Percentiles rank a stretch among this genome's conserved stretches.
These are phyloP conservation scores for Microhierax caerulescens DNA, from an alignment of 2,797 vertebrate species.

Conservation along the genomic window DNA sequence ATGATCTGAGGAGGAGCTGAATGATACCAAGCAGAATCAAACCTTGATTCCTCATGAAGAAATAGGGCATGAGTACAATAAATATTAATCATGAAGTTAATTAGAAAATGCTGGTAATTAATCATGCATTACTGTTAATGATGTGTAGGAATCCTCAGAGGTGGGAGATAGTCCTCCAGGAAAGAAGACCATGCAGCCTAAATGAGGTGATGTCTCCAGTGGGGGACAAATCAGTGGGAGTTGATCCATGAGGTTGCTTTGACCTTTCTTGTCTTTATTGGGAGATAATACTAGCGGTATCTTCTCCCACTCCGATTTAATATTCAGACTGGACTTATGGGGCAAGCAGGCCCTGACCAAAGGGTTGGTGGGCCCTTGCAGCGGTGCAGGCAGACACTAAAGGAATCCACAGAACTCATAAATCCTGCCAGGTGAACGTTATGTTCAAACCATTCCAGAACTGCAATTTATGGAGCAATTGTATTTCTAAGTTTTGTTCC, in stretches of 20 bases:
- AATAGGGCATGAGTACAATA: conserved; percentile 10
- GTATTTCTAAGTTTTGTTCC: not conserved
- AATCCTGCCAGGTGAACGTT: not conserved
- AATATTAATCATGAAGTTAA: conserved; percentile 29
- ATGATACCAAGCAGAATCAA: not conserved
- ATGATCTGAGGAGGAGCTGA: not conserved
- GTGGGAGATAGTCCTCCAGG: not conserved
- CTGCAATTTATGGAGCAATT: not conserved
- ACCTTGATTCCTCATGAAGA: not conserved
- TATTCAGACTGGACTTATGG: not conserved
- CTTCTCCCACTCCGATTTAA: not conserved
- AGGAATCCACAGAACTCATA: not conserved
- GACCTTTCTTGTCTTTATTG: not conserved
- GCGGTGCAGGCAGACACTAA: not conserved
- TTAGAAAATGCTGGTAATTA: conserved; percentile 30
- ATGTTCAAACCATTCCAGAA: not conserved
- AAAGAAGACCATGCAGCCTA: not conserved
- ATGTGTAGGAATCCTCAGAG: not conserved
- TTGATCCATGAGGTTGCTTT: not conserved
- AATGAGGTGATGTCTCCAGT: not conserved
- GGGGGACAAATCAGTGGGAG: not conserved
- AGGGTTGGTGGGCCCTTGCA: not conserved
- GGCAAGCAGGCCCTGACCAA: not conserved
- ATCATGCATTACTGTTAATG: not conserved
- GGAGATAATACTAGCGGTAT: not conserved